Evolutionary conservation across 1,140 invertebrate species (phyloP).

Genomic region (Homarus americanus): DNA sequence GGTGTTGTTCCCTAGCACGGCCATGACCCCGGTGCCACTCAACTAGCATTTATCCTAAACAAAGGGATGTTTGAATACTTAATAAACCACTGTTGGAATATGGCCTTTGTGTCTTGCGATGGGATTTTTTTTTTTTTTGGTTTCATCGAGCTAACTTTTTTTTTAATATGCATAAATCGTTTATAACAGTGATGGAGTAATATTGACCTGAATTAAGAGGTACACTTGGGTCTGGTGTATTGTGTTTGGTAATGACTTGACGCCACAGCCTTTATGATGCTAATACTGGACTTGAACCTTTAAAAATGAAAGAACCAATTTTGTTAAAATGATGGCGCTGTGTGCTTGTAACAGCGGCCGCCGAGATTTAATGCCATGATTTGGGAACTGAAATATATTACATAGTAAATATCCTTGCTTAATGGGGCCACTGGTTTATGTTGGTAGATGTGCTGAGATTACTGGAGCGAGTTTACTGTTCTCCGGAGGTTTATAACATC

Average conservation of each 20-base stretch:
- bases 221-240: no score
- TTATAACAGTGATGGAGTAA: no score
- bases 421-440: not conserved
- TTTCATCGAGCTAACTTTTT: no score
- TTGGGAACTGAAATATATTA: not conserved
- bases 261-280: no score
- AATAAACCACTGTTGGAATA: conserved; percentile 52
- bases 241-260: no score
- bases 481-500: no score
- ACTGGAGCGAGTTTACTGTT: no score
- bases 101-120: conserved; percentile 45
- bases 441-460: not conserved
- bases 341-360: not conserved
- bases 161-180: no score
- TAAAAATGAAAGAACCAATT: no score
- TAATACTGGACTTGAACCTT: no score
- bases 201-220: no score
- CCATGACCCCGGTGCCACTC: not conserved
- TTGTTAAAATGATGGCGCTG: no score
- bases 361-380: not conserved
- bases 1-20: not conserved
- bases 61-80: conserved; percentile 57
- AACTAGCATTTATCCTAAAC: conserved; percentile 26
- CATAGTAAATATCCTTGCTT: not conserved
- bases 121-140: conserved; percentile 17